phyloP scores from a whole-genome alignment of 2,888 invertebrate species.

The Trissonchulus latispiculum region DNA sequence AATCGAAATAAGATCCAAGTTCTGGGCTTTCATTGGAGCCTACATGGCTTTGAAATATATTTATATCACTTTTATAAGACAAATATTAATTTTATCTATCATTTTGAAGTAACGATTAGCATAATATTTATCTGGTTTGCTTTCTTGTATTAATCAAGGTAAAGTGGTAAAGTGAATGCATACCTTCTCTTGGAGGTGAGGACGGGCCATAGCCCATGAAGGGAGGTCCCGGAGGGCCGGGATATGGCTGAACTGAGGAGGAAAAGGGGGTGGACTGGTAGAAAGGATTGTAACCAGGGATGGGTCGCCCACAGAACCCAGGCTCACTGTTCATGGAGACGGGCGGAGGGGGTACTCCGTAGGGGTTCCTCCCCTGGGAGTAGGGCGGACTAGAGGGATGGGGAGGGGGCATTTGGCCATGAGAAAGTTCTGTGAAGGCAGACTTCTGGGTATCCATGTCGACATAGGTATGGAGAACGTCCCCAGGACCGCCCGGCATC shows the following conservation, averaged over 20 bases:
- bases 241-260: background rate
- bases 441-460: background rate
- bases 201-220: background rate
- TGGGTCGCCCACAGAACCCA: background rate
- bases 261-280: background rate
- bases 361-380: background rate
- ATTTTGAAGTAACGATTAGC: too few relatives aligned
- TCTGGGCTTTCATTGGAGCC: too few relatives aligned
- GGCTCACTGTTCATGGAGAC: background rate
- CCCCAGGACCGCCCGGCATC: background rate
- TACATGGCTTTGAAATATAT: too few relatives aligned
- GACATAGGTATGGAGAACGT: background rate
- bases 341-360: background rate
- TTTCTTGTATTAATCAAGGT: too few relatives aligned
- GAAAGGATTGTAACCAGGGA: constrained; percentile 7
- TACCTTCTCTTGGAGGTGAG: constrained; percentile 2
- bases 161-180: too few relatives aligned
- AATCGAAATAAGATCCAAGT: too few relatives aligned
- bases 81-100: too few relatives aligned
- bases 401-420: background rate
- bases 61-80: too few relatives aligned
- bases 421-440: background rate
- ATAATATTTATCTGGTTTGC: too few relatives aligned
- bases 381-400: background rate
- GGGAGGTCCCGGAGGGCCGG: background rate